Base-by-base conservation (phyloP, 2,888 invertebrate species). In the Horisme vitalbata region DNA sequence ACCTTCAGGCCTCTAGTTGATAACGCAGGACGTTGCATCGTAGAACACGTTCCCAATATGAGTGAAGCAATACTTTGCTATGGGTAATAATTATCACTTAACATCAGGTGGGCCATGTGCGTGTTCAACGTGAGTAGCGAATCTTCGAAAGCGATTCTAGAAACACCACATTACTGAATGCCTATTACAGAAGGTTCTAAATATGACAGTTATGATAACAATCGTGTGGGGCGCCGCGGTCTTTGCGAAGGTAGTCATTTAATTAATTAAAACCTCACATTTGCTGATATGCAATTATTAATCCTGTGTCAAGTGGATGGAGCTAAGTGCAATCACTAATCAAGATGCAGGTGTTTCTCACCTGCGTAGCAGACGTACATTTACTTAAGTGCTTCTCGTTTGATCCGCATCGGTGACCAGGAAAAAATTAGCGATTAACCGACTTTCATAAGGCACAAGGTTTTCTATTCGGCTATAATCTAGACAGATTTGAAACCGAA, bases 261-360 rank as follows among this genome's bases (percentile, higher is more conserved):
- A 76, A 79, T 81, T 83, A 82, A 83, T 83, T 80, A 79, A 77
- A 81, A 75, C 65, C 70, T 75, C 75, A 70, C 71, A 71, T 78
- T 75, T 69, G 66, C 71, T 71, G 71, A 78, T 79, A 75, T 67
- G 63, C 68, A 60, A 65, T 73, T 74, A 79, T 81, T 83, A 79
- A 79, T 80, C 74, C 75, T 61, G 64, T 69, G 79, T 74, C 73
- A 75, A 72, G 71, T 68, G 61, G 64, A 69, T 63, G 67, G 63
- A 75, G 70, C 69, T 76, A 76, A 82, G 81, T 80, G 83, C 78
- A 73, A 79, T 81, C 78, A 79, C 75, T 77, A 80, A 85, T 86
- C 85, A 72, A 81, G 82, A 83, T 83, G 81, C 87, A 88, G 87
- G 82, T 88, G 87, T 39, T 45, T 47, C 47, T 63, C 85, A 86